Percentiles rank a stretch among this genome's conserved stretches.
phyloP scores from a whole-genome alignment of 1,140 invertebrate species.

The Archivesica marissinica region DNA sequence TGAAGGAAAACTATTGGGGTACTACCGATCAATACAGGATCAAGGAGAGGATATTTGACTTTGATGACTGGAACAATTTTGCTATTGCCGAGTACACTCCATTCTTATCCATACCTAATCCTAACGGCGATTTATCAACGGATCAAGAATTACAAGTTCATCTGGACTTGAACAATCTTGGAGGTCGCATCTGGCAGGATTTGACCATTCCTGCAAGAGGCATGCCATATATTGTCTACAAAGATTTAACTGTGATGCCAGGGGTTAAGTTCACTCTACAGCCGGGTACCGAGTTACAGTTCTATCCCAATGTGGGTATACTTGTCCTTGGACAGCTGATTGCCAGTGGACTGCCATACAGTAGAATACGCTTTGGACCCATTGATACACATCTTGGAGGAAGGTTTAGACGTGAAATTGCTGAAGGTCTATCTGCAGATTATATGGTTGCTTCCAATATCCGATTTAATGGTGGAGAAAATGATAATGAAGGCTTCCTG shows the following conservation, averaged over 20 bases:
- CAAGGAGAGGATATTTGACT: constrained; percentile 96
- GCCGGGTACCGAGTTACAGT: constrained; percentile 96
- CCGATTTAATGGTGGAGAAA: constrained; percentile 70
- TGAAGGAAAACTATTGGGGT: constrained; percentile 98
- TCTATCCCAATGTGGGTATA: constrained; percentile 98
- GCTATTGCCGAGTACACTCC: constrained; percentile 95
- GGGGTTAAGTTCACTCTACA: constrained; percentile 92
- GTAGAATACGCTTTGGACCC: constrained; percentile 85
- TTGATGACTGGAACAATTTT: constrained; percentile 99
- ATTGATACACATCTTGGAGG: constrained; percentile 63
- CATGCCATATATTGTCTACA: constrained; percentile 92
- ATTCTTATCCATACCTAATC: constrained; percentile 87
- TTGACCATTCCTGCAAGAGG: constrained; percentile 88
- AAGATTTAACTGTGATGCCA: constrained; percentile 99
- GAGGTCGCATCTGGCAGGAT: constrained; percentile 91
- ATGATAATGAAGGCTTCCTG: constrained; percentile 89
- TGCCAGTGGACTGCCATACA: constrained; percentile 91
- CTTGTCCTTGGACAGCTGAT: constrained; percentile 96
- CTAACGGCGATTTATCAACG: constrained; percentile 81
- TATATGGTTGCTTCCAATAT: constrained; percentile 17
- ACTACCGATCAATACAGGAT: constrained; percentile 88
- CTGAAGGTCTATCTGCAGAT: not conserved
- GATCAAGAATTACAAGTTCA: constrained; percentile 82
- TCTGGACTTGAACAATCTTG: constrained; percentile 86
- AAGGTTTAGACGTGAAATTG: constrained; percentile 44